These are phyloP conservation scores for Oreochromis niloticus DNA, from an alignment of 2,113 vertebrate genomes.

Conservation along the genomic window DNA sequence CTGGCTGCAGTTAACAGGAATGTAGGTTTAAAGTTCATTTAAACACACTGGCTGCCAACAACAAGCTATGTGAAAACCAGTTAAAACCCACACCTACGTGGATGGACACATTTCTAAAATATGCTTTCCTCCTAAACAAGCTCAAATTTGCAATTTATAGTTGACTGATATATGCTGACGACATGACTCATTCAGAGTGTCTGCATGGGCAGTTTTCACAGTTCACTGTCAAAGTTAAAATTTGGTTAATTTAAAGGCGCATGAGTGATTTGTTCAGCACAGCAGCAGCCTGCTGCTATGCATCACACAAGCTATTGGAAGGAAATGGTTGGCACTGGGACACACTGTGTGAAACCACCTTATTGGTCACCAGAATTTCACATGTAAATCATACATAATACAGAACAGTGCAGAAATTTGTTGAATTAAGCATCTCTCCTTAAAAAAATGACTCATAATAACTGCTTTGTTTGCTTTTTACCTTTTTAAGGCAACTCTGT, in stretches of 20 bases:
- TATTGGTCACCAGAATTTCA: background rate
- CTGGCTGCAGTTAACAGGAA: background rate
- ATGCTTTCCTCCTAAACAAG: background rate
- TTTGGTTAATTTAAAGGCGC: background rate
- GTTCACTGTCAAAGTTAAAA: background rate
- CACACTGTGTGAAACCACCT: background rate
- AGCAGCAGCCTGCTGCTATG: background rate
- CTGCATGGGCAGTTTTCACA: background rate
- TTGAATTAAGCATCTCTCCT: background rate
- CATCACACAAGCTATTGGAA: background rate
- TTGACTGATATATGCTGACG: background rate
- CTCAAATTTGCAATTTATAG: background rate
- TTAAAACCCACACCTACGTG: background rate
- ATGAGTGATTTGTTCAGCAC: background rate
- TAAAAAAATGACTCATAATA: background rate
- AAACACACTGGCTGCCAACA: background rate
- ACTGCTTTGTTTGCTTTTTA: background rate
- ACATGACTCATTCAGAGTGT: background rate
- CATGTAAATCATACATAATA: background rate
- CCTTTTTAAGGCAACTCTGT: background rate
- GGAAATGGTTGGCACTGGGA: background rate
- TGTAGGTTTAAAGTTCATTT: background rate
- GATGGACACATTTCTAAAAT: background rate
- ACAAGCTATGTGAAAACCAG: background rate
- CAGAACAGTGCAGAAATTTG: background rate